Base-by-base conservation (phyloP, 1,140 invertebrate genomes). In the Plodia interpunctella region DNA sequence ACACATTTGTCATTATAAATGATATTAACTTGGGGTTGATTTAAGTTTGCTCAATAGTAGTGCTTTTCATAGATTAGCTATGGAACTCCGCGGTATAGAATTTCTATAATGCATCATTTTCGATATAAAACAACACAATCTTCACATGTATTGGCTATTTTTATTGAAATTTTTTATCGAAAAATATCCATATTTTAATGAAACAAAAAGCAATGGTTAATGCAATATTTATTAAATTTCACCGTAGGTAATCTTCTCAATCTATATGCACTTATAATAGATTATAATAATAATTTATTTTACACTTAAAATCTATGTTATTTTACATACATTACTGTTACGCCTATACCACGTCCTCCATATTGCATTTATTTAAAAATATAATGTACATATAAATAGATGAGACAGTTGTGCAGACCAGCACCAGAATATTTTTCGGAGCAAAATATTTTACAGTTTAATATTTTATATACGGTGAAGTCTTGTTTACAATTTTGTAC, bases 181-280 rank as follows among this genome's bases (percentile, higher is more conserved):
- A 25, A 25, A 3, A 25, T 3, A 2, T 25, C 6, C 6, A 25
- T 25, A 25, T 25, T 25, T 25, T 25, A 44, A 44, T 44, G 13
- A 44, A 44, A 44, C 38, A 44, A 44, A 44, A 58, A 54, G 52
- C 61, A 72, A 76, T 83, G 83, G 76, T 83, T 86, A 88, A 88
- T 88, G 80, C 83, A 76, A 82, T 88, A 88, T 88, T 88, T 88
- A 88, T 88, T 88, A 85, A 88, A 86, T 80, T 86, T 88, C 83
- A 85, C 81, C 86, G 82, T 86, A 53, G 51, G 51, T 53, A 78
- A 84, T 85, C 72, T 84, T 72, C 72, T 83, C 83, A 80, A 78
- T 83, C 80, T 87, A 85, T 88, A 83, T 85, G 79, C 80, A 82
- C 80, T 88, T 88, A 88, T 59, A 76, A 77, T 68, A 72, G 71